Evolutionary conservation across 2,888 invertebrate genomes (phyloP).

Genomic region (Lasioglossum pauxillum): DNA sequence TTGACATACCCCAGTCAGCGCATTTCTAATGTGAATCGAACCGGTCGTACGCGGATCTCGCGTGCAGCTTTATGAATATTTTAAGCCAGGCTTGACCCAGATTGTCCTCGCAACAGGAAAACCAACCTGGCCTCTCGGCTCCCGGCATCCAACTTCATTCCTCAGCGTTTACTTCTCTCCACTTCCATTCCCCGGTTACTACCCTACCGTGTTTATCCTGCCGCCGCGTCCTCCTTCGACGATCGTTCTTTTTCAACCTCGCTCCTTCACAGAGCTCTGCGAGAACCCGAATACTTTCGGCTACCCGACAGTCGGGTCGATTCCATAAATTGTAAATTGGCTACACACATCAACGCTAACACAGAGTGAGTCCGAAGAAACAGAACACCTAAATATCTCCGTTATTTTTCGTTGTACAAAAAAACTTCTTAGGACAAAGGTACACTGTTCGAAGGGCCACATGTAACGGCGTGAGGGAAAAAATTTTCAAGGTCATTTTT

Average conservation of each 20-base stretch:
- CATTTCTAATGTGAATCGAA: slow-evolving; percentile 81
- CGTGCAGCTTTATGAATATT: slow-evolving; percentile 82
- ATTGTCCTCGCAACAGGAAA: slow-evolving; percentile 80
- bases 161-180: slow-evolving; percentile 34
- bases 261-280: background rate
- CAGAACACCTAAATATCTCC: no score
- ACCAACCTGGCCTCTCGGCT: slow-evolving; percentile 64
- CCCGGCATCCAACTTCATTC: slow-evolving; percentile 35
- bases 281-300: background rate
- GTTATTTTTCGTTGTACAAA: no score
- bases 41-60: slow-evolving; percentile 77
- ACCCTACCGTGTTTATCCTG: slow-evolving; percentile 27
- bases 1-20: slow-evolving; percentile 78
- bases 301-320: background rate
- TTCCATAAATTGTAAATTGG: background rate
- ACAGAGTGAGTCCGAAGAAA: no score
- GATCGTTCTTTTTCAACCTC: background rate
- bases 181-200: background rate
- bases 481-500: no score
- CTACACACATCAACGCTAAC: background rate
- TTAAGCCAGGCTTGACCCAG: slow-evolving; percentile 82
- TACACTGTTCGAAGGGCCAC: no score
- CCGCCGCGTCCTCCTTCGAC: background rate
- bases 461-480: no score
- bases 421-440: no score